Base-by-base conservation (phyloP, 2,797 vertebrate genomes). In the Periophthalmus magnuspinnatus region DNA sequence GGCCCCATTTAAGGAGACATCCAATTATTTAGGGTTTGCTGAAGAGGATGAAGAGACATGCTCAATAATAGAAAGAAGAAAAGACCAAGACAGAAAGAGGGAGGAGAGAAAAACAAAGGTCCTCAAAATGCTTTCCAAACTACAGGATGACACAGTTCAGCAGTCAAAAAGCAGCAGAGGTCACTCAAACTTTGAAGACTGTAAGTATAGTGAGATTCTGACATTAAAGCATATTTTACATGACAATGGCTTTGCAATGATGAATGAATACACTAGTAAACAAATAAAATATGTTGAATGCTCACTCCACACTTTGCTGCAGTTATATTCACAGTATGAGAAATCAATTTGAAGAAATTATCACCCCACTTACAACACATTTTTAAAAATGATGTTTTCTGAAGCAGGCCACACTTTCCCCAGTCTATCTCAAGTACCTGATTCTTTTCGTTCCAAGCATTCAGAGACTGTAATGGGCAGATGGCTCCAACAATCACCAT, bases 101-200 rank as follows among this genome's bases (percentile, higher is more conserved):
- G 83, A 93, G 58, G 79, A 92, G 77, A 87, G 82, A 72, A 90
- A 88, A 77, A 60, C 72, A 34, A 87, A 88, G 80, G 85, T 65
- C 1, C 69, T 94, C 63, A 65, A 70, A 7, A 32, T 93, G 71
- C 91, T 92, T 52, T 93, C 88, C 78, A 93, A 90, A 74, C 83
- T 93, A 63, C 88, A 86, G 61, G 86, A 90, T 0, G 13, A 75
- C 63, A 60, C 77, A 0, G 76, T 75, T 0, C 72, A 1, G 9
- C 78, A 65, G 64, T 1, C 50, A 45, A 65, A 58, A 14, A 54
- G 63, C 80, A 78, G 6, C 63, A 80, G 54, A n/a, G 79, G 67
- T 1, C 72, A 72, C 79, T 92, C 86, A 69, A 82, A 79, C 75
- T 93, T 94, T 67, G 86, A 93, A 71, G 86, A 93, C 55, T 87